These are phyloP conservation scores for Parascotia fuliginaria DNA, from an alignment of 2,888 invertebrate genomes.

Conservation along the genomic window DNA sequence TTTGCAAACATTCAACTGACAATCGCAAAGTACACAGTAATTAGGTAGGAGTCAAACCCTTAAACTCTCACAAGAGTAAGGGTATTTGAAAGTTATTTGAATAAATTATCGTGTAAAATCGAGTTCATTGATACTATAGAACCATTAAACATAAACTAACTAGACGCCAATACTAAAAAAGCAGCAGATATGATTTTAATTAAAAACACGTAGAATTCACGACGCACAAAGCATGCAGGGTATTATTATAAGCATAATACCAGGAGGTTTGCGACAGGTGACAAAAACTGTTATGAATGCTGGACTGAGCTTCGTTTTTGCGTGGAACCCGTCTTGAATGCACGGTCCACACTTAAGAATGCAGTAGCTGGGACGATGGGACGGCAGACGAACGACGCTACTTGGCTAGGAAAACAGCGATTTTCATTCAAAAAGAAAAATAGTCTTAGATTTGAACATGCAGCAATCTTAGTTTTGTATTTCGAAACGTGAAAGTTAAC, in stretches of 20 bases:
- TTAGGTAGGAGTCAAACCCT: too few relatives aligned
- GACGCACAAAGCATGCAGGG: constrained; percentile 51
- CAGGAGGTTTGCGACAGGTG: constrained; percentile 63
- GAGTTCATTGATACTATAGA: not conserved
- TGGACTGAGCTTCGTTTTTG: constrained; percentile 67
- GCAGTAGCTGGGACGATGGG: constrained; percentile 52
- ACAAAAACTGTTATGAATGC: constrained; percentile 80
- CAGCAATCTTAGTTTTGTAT: not conserved
- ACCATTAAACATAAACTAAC: not conserved
- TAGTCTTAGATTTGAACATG: not conserved
- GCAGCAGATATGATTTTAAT: constrained; percentile 30
- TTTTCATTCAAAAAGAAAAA: not conserved
- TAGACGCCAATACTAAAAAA: constrained; percentile 17
- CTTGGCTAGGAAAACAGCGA: constrained; percentile 37
- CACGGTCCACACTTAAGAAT: constrained; percentile 64
- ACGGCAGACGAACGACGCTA: constrained; percentile 33
- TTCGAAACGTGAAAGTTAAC: too few relatives aligned
- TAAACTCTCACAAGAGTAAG: too few relatives aligned
- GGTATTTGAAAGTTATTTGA: too few relatives aligned
- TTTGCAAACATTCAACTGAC: too few relatives aligned
- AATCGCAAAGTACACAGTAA: too few relatives aligned
- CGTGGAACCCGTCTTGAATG: constrained; percentile 69
- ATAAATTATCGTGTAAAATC: too few relatives aligned
- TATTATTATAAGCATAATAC: constrained; percentile 63
- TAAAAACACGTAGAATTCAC: constrained; percentile 49